A percentile compares a stretch with the other conserved stretches of the same genome.
Conservation (phyloP, 2,888 invertebrate genomes). For the Pollenia labialis region DNA sequence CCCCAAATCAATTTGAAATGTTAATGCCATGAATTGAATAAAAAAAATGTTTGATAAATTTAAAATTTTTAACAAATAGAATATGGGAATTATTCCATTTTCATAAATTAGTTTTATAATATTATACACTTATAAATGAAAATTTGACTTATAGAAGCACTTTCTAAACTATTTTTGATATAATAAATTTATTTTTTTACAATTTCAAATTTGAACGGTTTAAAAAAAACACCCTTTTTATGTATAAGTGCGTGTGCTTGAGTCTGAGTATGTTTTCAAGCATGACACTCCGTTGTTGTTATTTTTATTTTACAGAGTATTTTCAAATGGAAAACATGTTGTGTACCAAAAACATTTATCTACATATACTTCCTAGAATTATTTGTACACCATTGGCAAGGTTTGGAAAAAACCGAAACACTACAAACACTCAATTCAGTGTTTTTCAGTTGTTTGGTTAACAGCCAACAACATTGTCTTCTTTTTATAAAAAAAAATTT, state of each 20-base stretch:
- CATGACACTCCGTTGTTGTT: constrained; percentile 18
- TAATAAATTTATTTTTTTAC: too few species aligned
- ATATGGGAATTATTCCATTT: too few species aligned
- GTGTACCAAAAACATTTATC: constrained; percentile 29
- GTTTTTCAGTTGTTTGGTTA: constrained; percentile 1
- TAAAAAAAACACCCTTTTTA: background rate
- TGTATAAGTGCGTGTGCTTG: background rate
- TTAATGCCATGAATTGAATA: too few species aligned
- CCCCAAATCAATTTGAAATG: too few species aligned
- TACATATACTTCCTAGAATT: background rate
- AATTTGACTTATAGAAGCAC: too few species aligned
- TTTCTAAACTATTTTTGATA: too few species aligned
- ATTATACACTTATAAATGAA: too few species aligned
- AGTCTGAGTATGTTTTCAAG: constrained; percentile 3
- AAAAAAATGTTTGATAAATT: too few species aligned
- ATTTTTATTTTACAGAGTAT: constrained; percentile 8
- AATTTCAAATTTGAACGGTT: too few species aligned
- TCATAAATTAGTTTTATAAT: too few species aligned
- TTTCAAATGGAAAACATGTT: constrained; percentile 54
- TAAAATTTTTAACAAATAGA: too few species aligned
- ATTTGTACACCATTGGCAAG: background rate
- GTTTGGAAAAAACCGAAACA: background rate
- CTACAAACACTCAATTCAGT: constrained; percentile 1
- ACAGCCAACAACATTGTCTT: background rate
- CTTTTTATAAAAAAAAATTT: background rate